Conservation (phyloP, 2,888 invertebrate genomes). For the Eilema sororculum region DNA sequence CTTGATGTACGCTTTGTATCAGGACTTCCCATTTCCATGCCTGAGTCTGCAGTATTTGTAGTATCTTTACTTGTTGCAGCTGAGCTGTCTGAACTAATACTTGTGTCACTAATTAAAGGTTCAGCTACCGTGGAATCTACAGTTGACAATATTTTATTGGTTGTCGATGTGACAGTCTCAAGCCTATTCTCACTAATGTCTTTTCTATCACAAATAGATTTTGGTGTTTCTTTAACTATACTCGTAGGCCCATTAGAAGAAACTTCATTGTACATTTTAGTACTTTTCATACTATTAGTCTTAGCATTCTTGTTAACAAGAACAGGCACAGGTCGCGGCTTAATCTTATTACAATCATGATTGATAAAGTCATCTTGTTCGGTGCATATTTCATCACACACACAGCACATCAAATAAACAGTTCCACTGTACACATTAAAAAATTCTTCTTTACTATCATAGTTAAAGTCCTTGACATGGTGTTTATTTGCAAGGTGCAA, state of each 20-base stretch:
- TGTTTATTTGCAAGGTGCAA: constrained; percentile 93
- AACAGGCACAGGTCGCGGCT: constrained; percentile 83
- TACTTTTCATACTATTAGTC: constrained; percentile 68
- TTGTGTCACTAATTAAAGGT: constrained; percentile 67
- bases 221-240: constrained; percentile 61
- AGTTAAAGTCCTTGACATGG: constrained; percentile 90
- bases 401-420: constrained; percentile 93
- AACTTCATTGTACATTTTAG: constrained; percentile 66
- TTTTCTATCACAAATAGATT: constrained; percentile 66
- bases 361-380: constrained; percentile 92
- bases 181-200: constrained; percentile 64
- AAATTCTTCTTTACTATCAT: constrained; percentile 90
- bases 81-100: constrained; percentile 66
- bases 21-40: constrained; percentile 66
- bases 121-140: constrained; percentile 60
- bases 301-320: constrained; percentile 81
- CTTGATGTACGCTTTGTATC: constrained; percentile 60
- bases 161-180: constrained; percentile 62
- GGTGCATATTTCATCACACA: constrained; percentile 92
- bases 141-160: constrained; percentile 54
- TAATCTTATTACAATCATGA: constrained; percentile 89
- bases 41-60: constrained; percentile 66
- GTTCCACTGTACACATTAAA: constrained; percentile 89
- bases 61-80: constrained; percentile 65
- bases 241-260: constrained; percentile 68